phyloP scores from a whole-genome alignment of 2,113 vertebrate genomes.

The Salminus brasiliensis region DNA sequence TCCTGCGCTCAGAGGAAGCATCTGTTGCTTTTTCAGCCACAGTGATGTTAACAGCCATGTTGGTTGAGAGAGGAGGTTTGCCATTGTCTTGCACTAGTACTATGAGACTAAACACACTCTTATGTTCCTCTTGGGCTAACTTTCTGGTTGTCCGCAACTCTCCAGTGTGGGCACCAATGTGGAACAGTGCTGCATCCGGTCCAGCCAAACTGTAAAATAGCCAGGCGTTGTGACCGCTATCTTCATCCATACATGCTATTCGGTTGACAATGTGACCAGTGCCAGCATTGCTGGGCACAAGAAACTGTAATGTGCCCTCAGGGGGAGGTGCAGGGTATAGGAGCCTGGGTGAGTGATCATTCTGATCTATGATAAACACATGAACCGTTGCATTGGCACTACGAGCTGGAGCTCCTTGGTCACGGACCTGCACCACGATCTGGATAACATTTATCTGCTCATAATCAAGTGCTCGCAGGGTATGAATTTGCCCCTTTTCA shows the following conservation, averaged over 20 bases:
- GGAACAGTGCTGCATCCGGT: constrained; percentile 68
- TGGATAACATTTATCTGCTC: constrained; percentile 77
- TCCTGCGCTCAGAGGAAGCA: constrained; percentile 61
- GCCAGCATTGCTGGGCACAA: constrained; percentile 62
- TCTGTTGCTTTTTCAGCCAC: constrained; percentile 72
- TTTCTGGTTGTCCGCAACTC: constrained; percentile 70
- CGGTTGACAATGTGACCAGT: constrained; percentile 75
- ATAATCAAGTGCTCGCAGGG: constrained; percentile 71
- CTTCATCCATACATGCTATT: constrained; percentile 75
- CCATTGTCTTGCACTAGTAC: constrained; percentile 76
- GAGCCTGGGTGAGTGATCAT: constrained; percentile 76
- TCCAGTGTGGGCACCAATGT: constrained; percentile 72
- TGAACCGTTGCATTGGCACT: constrained; percentile 73
- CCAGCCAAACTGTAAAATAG: constrained; percentile 73
- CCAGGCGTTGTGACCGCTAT: constrained; percentile 80
- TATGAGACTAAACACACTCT: constrained; percentile 63
- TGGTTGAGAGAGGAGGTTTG: constrained; percentile 66
- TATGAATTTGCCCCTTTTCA: constrained; percentile 73
- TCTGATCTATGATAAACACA: constrained; percentile 77
- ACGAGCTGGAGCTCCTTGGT: constrained; percentile 69
- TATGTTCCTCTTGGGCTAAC: constrained; percentile 60
- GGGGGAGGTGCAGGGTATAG: constrained; percentile 66
- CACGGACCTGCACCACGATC: constrained; percentile 74
- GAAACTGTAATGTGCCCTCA: constrained; percentile 70
- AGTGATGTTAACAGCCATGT: constrained; percentile 69